These are phyloP conservation scores for Sebastes itinus DNA, from an alignment of 2,797 vertebrate genomes.

Conservation along the genomic window DNA sequence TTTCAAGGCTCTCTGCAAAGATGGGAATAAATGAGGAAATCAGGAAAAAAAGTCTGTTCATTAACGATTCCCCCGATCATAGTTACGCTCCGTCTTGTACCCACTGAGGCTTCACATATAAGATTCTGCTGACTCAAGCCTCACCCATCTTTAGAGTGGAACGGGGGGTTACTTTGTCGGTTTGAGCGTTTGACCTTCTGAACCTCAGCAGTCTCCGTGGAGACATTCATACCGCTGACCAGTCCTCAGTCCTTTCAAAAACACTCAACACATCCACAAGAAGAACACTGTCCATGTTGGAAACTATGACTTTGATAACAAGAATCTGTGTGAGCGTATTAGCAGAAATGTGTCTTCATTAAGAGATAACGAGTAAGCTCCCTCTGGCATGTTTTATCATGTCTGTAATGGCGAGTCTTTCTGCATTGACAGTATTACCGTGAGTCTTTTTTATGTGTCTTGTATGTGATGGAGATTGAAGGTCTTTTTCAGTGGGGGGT, in stretches of 20 bases:
- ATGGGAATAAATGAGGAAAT: background rate
- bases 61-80: background rate
- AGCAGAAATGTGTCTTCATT: background rate
- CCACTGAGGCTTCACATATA: conserved; percentile 6
- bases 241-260: conserved; percentile 7
- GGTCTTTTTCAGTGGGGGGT: conserved; percentile 64
- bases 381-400: background rate
- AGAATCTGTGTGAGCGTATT: background rate
- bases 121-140: conserved; percentile 47
- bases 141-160: conserved; percentile 4
- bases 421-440: background rate
- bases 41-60: background rate
- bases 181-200: conserved; percentile 41
- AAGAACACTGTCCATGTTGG: background rate
- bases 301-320: conserved; percentile 3
- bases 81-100: background rate
- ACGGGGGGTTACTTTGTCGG: background rate
- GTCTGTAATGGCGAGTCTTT: background rate
- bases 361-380: background rate
- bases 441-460: conserved; percentile 10
- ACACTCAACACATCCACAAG: conserved; percentile 1
- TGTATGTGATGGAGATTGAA: conserved; percentile 49
- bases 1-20: background rate
- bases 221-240: conserved; percentile 5
- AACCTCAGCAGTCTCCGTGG: conserved; percentile 29